Conservation (phyloP, 2,797 vertebrate genomes). For the Helicolenus hilgendorfi region DNA sequence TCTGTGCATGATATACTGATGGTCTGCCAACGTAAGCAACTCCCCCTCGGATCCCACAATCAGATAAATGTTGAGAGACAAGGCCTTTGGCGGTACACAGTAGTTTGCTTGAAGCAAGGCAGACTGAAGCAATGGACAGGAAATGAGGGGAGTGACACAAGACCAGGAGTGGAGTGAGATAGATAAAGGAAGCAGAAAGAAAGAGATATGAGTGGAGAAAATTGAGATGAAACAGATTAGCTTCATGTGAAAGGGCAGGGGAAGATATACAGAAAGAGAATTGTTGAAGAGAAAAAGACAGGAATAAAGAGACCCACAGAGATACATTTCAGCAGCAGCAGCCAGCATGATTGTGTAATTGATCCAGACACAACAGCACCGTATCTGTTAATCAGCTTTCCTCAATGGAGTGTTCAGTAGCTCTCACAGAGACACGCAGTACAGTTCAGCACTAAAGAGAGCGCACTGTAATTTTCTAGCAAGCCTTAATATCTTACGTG, state of each 20-base stretch:
- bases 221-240: conserved; percentile 33
- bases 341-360: conserved; percentile 77
- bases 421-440: conserved; percentile 85
- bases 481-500: conserved; percentile 86
- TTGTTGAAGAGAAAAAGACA: conserved; percentile 3
- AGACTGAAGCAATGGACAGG: conserved; percentile 36
- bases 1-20: conserved; percentile 56
- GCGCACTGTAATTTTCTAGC: conserved; percentile 80
- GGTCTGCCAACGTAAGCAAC: conserved; percentile 60
- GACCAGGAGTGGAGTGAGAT: conserved; percentile 8
- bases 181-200: conserved; percentile 38
- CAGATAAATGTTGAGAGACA: conserved; percentile 74
- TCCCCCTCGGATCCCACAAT: conserved; percentile 51
- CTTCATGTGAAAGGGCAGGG: conserved; percentile 4
- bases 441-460: conserved; percentile 79
- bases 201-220: conserved; percentile 34
- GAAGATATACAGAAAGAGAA: conserved; percentile 22
- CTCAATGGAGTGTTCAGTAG: conserved; percentile 51
- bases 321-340: conserved; percentile 66
- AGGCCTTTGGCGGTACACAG: conserved; percentile 45
- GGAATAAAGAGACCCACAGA: conserved; percentile 1
- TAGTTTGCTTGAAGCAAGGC: conserved; percentile 37
- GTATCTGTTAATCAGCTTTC: conserved; percentile 71
- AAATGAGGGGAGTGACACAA: conserved; percentile 57
- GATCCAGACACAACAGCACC: conserved; percentile 74